A percentile compares a stretch with the other conserved stretches of the same genome.
These are phyloP conservation scores for Galerucella pusilla DNA, from an alignment of 2,888 invertebrate genomes.

Conservation along the genomic window DNA sequence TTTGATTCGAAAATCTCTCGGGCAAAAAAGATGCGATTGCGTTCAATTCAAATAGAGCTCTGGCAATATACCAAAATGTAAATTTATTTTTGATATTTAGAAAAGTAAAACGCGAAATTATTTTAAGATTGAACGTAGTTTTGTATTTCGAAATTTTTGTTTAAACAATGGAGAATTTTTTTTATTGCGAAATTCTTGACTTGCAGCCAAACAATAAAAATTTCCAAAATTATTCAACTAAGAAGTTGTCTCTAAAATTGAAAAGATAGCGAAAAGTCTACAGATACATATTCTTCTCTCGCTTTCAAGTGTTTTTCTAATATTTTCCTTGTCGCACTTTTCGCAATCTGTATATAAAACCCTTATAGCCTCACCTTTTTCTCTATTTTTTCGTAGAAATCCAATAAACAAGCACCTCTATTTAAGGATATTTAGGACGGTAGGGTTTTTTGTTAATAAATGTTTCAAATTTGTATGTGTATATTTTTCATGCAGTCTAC, in stretches of 20 bases:
- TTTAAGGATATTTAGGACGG: constrained; percentile 16
- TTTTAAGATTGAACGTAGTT: constrained; percentile 7
- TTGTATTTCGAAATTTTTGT: constrained; percentile 2
- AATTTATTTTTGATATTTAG: constrained; percentile 17
- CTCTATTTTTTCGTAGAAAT: not conserved
- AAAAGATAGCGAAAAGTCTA: no score
- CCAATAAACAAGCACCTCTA: not conserved
- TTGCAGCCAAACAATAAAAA: not conserved
- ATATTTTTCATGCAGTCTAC: constrained; percentile 36
- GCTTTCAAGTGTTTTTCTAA: no score
- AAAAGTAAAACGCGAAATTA: constrained; percentile 9
- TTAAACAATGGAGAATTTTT: no score
- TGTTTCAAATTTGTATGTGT: constrained; percentile 44
- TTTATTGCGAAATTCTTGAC: no score
- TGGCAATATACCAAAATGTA: constrained; percentile 1
- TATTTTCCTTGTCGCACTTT: no score
- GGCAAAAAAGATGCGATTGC: not conserved
- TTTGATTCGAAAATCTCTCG: not conserved
- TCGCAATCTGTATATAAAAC: no score
- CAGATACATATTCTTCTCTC: no score
- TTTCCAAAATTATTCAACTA: not conserved
- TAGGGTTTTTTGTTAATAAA: constrained; percentile 39
- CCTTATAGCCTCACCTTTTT: not conserved
- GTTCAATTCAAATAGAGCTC: not conserved
- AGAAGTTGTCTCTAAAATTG: not conserved